Percentiles rank a stretch among this genome's conserved stretches.
Conservation (phyloP, 2,888 invertebrate genomes). For the Hyposoter dolosus region DNA sequence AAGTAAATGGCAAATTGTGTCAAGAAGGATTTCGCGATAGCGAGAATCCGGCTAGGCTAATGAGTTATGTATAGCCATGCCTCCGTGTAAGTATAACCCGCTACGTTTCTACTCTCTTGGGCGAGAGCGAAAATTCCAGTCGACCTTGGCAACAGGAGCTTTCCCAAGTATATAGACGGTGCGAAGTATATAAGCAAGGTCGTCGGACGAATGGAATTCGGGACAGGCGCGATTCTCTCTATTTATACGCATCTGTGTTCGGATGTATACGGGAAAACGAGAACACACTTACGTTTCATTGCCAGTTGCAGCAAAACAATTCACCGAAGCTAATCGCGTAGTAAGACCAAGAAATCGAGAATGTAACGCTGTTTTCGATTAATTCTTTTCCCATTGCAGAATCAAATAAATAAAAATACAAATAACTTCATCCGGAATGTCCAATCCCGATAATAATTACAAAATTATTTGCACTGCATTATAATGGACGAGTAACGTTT, state of each 20-base stretch:
- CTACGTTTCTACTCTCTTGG: slow-evolving; percentile 60
- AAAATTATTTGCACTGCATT: background rate
- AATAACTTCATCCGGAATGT: background rate
- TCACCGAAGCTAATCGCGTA: slow-evolving; percentile 36
- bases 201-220: slow-evolving; percentile 79
- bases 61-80: slow-evolving; percentile 52
- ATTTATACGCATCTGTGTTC: slow-evolving; percentile 37
- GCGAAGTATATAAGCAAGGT: slow-evolving; percentile 72
- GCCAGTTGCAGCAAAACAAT: slow-evolving; percentile 52
- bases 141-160: slow-evolving; percentile 65
- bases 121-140: slow-evolving; percentile 68
- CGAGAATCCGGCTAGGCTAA: slow-evolving; percentile 58
- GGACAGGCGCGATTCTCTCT: slow-evolving; percentile 74
- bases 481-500: too few species aligned
- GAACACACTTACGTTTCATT: slow-evolving; percentile 55
- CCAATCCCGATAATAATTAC: background rate
- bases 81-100: slow-evolving; percentile 29
- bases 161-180: slow-evolving; percentile 68
- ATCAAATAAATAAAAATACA: background rate
- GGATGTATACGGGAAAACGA: slow-evolving; percentile 39
- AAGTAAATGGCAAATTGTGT: slow-evolving; percentile 35
- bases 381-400: background rate
- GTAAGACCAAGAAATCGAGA: background rate
- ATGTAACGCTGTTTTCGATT: slow-evolving; percentile 1
- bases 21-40: slow-evolving; percentile 53